These are phyloP conservation scores for Xenops minutus DNA, from an alignment of 2,797 vertebrate genomes.

Conservation along the genomic window DNA sequence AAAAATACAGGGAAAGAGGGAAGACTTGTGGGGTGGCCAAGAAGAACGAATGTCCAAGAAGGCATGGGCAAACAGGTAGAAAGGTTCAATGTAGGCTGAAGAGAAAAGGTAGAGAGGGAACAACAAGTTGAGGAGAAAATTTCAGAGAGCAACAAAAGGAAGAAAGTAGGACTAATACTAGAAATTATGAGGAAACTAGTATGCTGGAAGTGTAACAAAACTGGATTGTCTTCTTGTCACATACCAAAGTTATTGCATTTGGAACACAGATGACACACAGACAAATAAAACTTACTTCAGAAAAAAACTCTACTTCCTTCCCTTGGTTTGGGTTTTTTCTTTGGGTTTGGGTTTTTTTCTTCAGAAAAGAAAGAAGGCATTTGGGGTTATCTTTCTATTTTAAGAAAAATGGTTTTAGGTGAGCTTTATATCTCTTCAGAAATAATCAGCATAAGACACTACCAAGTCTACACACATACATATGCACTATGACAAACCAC, in stretches of 20 bases:
- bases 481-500: neutral
- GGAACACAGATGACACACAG: neutral
- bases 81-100: neutral
- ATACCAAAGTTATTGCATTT: neutral
- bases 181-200: neutral
- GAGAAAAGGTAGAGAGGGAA: neutral
- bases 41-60: neutral
- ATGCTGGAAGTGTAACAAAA: neutral
- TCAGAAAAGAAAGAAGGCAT: neutral
- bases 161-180: neutral
- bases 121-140: neutral
- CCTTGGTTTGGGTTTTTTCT: neutral
- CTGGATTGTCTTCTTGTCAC: neutral
- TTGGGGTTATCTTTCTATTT: neutral
- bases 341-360: neutral
- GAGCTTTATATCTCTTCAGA: neutral
- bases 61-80: neutral
- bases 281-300: neutral
- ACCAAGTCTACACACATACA: neutral
- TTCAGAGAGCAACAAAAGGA: neutral
- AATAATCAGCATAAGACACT: neutral
- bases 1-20: neutral
- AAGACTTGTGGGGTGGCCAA: neutral
- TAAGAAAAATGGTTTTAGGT: neutral
- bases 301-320: neutral